Evolutionary conservation across 2,797 vertebrate species (phyloP).

Genomic region (Semotilus atromaculatus): DNA sequence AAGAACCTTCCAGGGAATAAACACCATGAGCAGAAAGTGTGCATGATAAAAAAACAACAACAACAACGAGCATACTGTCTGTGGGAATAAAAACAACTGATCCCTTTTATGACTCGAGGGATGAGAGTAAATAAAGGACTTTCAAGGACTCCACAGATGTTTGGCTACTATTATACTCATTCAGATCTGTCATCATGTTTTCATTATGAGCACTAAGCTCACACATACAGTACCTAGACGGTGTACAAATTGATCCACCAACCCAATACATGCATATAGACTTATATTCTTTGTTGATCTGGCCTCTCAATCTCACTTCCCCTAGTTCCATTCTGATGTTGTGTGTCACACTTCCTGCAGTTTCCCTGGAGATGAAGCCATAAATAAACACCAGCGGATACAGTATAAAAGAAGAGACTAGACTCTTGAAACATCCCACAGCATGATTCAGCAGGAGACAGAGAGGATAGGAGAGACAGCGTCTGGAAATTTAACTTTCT

Average conservation of each 20-base stretch:
- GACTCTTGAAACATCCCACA: constrained; percentile 47
- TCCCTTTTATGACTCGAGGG: constrained; percentile 22
- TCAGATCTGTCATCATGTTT: constrained; percentile 60
- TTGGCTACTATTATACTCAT: constrained; percentile 45
- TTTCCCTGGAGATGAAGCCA: constrained; percentile 56
- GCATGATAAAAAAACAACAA: background rate
- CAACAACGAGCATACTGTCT: background rate
- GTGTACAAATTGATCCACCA: background rate
- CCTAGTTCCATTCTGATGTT: constrained; percentile 38
- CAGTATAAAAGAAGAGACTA: constrained; percentile 40
- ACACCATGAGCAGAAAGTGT: constrained; percentile 8
- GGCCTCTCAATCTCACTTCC: constrained; percentile 7
- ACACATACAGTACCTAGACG: background rate
- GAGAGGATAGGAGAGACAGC: background rate
- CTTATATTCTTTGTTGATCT: constrained; percentile 15
- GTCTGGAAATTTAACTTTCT: background rate
- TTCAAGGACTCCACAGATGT: constrained; percentile 32
- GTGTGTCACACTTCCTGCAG: constrained; percentile 55
- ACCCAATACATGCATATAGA: background rate
- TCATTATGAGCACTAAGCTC: constrained; percentile 51
- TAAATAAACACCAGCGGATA: constrained; percentile 50
- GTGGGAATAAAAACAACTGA: constrained; percentile 10
- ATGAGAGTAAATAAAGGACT: constrained; percentile 4
- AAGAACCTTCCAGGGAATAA: background rate
- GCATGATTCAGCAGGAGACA: constrained; percentile 56